Percentiles rank a stretch among this genome's conserved stretches.
Evolutionary conservation across 2,113 vertebrate species (phyloP).

Genomic region (Equus przewalskii): DNA sequence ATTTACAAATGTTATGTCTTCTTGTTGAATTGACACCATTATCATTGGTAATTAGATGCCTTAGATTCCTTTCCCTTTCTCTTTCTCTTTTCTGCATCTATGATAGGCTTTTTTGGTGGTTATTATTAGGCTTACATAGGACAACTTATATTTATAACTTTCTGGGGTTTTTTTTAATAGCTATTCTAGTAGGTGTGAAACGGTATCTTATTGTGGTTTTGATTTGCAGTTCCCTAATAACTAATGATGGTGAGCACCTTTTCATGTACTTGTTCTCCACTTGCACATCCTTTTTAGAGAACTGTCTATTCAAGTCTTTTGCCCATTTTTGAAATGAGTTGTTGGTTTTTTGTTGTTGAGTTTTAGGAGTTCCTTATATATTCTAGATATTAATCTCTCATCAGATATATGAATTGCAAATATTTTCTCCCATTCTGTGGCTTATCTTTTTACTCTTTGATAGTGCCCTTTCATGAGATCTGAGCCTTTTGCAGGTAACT

Average conservation of each 20-base stretch:
- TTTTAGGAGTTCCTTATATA: background rate
- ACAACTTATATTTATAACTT: background rate
- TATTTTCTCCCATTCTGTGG: background rate
- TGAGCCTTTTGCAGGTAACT: background rate
- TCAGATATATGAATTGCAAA: background rate
- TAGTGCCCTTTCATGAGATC: background rate
- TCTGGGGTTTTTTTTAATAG: background rate
- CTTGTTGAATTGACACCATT: no score
- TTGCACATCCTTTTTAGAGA: background rate
- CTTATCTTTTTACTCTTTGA: background rate
- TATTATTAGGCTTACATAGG: background rate
- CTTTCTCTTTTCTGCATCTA: background rate
- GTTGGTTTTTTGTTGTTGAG: background rate
- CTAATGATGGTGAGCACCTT: background rate
- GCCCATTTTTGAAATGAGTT: background rate
- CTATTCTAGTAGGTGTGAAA: background rate
- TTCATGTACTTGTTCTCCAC: background rate
- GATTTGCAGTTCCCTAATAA: background rate
- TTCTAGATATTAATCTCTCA: background rate
- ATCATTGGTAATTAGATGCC: no score
- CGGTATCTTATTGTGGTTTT: background rate
- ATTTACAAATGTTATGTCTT: no score
- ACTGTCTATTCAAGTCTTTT: background rate
- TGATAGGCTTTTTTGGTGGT: background rate
- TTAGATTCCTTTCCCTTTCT: background rate